These are phyloP conservation scores for Gymnoscelis rufifasciata DNA, from an alignment of 2,888 invertebrate genomes.

Conservation along the genomic window DNA sequence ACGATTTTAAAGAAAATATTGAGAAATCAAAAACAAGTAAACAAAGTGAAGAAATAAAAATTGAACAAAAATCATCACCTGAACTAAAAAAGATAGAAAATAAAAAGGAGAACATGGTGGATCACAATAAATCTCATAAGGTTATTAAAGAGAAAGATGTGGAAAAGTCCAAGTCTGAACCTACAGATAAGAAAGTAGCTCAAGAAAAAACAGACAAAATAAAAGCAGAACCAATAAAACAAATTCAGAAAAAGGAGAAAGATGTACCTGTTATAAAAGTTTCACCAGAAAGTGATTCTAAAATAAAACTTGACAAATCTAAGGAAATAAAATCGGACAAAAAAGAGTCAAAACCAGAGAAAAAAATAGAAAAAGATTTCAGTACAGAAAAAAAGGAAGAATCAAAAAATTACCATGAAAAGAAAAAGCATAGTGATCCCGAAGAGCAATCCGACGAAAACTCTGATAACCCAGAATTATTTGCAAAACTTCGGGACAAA, in stretches of 20 bases:
- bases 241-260: conserved; percentile 16
- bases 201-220: conserved; percentile 28
- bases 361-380: background rate
- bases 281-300: conserved; percentile 14
- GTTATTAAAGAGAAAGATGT: conserved; percentile 9
- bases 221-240: conserved; percentile 27
- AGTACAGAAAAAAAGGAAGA: conserved; percentile 26
- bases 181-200: conserved; percentile 24
- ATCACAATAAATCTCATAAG: conserved; percentile 12
- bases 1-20: conserved; percentile 17
- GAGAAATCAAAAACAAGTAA: conserved; percentile 13
- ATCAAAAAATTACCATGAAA: conserved; percentile 25
- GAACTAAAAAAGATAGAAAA: conserved; percentile 26
- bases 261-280: conserved; percentile 22
- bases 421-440: conserved; percentile 18
- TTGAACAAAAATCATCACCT: conserved; percentile 3
- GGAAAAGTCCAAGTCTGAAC: conserved; percentile 10
- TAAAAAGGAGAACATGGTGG: conserved; percentile 23
- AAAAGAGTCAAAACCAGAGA: conserved; percentile 10
- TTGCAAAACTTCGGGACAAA: conserved; percentile 13
- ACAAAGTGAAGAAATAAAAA: conserved; percentile 14
- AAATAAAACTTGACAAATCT: conserved; percentile 6
- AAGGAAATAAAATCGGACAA: conserved; percentile 11
- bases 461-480: conserved; percentile 21
- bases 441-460: conserved; percentile 23